phyloP scores from a whole-genome alignment of 2,888 invertebrate genomes.

The Oithona nana region DNA sequence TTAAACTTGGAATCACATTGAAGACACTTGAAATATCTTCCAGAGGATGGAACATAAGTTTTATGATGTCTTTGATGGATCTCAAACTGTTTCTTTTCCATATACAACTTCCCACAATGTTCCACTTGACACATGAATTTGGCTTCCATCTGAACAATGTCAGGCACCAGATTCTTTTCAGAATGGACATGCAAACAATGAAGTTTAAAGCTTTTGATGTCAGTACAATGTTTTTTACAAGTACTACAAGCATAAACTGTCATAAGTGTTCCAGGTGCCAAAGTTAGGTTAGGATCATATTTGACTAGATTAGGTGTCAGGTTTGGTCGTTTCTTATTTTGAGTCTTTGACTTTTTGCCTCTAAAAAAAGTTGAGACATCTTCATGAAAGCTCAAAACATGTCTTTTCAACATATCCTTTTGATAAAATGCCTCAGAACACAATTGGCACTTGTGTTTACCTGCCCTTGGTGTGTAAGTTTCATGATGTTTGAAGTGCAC shows the following conservation, averaged over 20 bases:
- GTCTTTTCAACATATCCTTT: constrained; percentile 4
- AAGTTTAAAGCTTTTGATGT: constrained; percentile 4
- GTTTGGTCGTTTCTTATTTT: background rate
- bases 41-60: background rate
- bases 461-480: constrained; percentile 1
- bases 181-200: background rate
- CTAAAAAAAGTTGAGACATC: background rate
- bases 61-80: constrained; percentile 2
- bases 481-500: constrained; percentile 10
- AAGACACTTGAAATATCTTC: constrained; percentile 6
- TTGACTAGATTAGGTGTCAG: background rate
- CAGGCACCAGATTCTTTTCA: constrained; percentile 24
- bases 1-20: constrained; percentile 10
- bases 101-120: background rate
- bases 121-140: background rate
- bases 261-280: constrained; percentile 1
- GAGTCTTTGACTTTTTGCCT: background rate
- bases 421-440: constrained; percentile 6
- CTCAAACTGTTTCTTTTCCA: constrained; percentile 2
- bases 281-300: background rate
- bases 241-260: background rate
- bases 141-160: constrained; percentile 21
- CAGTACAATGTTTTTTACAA: constrained; percentile 2
- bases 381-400: background rate
- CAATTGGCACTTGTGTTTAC: constrained; percentile 5